phyloP scores from a whole-genome alignment of 1,140 invertebrate species.

The Drosophila sulfurigaster region DNA sequence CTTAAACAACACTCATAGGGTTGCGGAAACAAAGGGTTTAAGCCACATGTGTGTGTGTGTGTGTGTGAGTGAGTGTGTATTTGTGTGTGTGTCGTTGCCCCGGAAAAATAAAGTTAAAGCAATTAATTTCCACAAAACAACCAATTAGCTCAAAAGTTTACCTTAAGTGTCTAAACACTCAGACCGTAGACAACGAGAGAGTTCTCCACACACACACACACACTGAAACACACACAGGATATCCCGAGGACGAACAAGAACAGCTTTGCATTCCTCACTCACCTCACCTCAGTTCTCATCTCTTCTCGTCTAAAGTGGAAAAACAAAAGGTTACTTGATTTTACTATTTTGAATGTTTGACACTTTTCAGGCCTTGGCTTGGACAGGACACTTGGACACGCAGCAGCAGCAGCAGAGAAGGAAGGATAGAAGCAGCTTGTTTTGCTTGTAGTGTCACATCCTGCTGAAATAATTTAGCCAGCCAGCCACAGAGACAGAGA shows the following conservation, averaged over 20 bases:
- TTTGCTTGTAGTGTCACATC: constrained; percentile 80
- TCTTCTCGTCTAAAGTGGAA: constrained; percentile 41
- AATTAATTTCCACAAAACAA: constrained; percentile 85
- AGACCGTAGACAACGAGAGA: constrained; percentile 31
- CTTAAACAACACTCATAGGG: background rate
- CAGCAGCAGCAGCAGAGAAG: constrained; percentile 3
- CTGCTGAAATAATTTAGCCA: constrained; percentile 78
- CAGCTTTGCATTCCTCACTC: background rate
- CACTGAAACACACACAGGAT: too few species aligned
- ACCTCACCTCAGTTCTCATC: background rate
- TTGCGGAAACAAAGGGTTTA: background rate
- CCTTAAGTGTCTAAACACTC: constrained; percentile 84
- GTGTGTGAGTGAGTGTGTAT: background rate
- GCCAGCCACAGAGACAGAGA: constrained; percentile 35
- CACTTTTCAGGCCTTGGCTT: constrained; percentile 68
- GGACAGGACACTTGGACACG: constrained; percentile 21
- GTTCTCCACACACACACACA: background rate
- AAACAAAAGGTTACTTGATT: constrained; percentile 85
- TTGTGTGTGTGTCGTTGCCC: constrained; percentile 35
- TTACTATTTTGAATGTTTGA: constrained; percentile 85
- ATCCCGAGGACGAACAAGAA: too few species aligned
- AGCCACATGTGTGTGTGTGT: background rate
- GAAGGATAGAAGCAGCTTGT: constrained; percentile 66
- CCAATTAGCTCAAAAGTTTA: constrained; percentile 85
- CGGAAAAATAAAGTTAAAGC: constrained; percentile 81